Conservation (phyloP, 1,140 invertebrate species). For the Centruroides vittatus region DNA sequence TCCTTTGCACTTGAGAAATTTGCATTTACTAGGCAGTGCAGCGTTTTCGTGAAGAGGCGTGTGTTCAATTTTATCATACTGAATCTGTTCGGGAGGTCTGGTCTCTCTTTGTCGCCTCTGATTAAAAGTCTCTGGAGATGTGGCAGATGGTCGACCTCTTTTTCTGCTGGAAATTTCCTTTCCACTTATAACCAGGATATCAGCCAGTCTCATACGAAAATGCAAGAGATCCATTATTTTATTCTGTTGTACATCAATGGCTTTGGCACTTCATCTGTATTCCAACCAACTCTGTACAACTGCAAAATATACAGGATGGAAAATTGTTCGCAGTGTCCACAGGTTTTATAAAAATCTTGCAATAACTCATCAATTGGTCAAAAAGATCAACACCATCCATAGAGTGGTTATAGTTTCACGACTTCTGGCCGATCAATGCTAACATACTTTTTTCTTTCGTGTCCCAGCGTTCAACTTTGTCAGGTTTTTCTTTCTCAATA, state of each 20-base stretch:
- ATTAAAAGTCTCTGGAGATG: not conserved
- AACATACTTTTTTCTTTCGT: conserved; percentile 21
- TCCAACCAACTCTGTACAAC: too few relatives aligned
- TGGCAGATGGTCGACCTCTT: too few relatives aligned
- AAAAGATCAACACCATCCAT: too few relatives aligned
- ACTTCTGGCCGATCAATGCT: conserved; percentile 25
- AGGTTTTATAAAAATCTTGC: too few relatives aligned
- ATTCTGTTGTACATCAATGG: too few relatives aligned
- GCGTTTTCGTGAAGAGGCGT: too few relatives aligned
- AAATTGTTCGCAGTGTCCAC: too few relatives aligned
- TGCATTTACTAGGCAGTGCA: too few relatives aligned
- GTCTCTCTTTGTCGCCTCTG: not conserved
- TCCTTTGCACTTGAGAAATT: too few relatives aligned
- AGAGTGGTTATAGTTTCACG: conserved; percentile 25
- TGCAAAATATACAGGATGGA: too few relatives aligned
- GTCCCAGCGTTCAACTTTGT: conserved; percentile 26
- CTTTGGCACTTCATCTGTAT: too few relatives aligned
- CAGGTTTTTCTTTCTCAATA: conserved; percentile 26
- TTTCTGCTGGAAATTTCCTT: not conserved
- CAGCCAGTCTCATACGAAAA: too few relatives aligned
- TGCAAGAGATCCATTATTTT: not conserved
- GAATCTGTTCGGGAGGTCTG: not conserved
- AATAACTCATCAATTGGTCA: conserved; percentile 20
- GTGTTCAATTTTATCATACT: not conserved
- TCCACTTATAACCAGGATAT: not conserved